Evolutionary conservation across 37 sponge, comb jelly and placozoan species (phyloP).

Genomic region (Agelas oroides): DNA sequence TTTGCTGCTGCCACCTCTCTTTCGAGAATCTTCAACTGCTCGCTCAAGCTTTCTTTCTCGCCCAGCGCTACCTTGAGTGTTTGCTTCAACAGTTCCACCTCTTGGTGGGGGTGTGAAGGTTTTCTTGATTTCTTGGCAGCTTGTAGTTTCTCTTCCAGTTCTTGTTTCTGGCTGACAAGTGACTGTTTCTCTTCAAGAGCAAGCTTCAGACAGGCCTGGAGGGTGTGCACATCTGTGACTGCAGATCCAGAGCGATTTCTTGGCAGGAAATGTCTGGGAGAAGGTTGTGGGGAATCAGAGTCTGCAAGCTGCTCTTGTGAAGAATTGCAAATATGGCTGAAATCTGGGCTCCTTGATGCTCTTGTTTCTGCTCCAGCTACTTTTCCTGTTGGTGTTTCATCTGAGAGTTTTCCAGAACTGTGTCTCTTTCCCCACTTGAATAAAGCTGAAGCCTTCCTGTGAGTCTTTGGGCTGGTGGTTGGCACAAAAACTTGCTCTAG

Average conservation of each 20-base stretch:
- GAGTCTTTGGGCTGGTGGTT: neutral
- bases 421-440: slow-evolving; percentile 26
- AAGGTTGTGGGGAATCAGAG: neutral
- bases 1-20: neutral
- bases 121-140: neutral
- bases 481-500: slow-evolving; percentile 10
- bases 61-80: neutral
- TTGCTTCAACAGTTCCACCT: slow-evolving; percentile 1
- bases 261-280: slow-evolving; percentile 13
- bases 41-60: neutral
- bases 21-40: neutral
- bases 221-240: slow-evolving; percentile 32
- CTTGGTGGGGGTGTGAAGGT: neutral
- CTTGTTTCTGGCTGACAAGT: neutral
- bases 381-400: neutral
- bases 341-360: slow-evolving; percentile 9
- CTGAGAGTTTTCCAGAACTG: neutral
- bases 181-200: slow-evolving; percentile 43
- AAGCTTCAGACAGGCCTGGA: slow-evolving; percentile 40
- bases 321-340: neutral
- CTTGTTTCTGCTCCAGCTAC: neutral
- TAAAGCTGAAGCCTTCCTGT: neutral
- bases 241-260: neutral
- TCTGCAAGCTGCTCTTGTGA: slow-evolving; percentile 11
- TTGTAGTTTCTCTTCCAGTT: slow-evolving; percentile 21